These are phyloP conservation scores for Ptyas mucosa DNA, from an alignment of 2,113 vertebrate species.

Conservation along the genomic window DNA sequence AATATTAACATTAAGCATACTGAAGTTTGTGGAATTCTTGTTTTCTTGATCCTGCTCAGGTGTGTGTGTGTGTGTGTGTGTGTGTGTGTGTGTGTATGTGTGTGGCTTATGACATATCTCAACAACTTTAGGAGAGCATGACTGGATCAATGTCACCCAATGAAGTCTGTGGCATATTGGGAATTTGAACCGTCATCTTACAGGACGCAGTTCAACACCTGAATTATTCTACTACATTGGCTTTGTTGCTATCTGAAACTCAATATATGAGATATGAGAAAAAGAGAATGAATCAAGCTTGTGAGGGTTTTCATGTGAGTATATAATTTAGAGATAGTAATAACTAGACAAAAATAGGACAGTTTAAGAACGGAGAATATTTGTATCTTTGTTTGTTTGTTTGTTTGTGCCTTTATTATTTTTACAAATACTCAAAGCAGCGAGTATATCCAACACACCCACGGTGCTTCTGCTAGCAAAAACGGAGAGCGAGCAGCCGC, in stretches of 20 bases:
- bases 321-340: not conserved
- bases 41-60: not conserved
- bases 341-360: not conserved
- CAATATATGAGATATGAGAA: not conserved
- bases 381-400: too few species aligned
- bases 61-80: not conserved
- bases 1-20: not conserved
- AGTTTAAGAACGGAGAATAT: too few species aligned
- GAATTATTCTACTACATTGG: not conserved
- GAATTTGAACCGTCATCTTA: not conserved
- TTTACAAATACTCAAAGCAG: not conserved
- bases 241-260: not conserved
- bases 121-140: not conserved
- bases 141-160: not conserved
- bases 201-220: not conserved
- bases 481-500: too few species aligned
- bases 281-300: slow-evolving; percentile 3
- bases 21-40: not conserved
- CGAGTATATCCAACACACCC: not conserved
- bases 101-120: not conserved
- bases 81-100: not conserved
- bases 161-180: not conserved
- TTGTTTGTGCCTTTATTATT: not conserved
- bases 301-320: not conserved
- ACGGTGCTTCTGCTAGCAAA: too few species aligned